These are phyloP conservation scores for Mus caroli DNA, from an alignment of 2,797 vertebrate species.

Conservation along the genomic window DNA sequence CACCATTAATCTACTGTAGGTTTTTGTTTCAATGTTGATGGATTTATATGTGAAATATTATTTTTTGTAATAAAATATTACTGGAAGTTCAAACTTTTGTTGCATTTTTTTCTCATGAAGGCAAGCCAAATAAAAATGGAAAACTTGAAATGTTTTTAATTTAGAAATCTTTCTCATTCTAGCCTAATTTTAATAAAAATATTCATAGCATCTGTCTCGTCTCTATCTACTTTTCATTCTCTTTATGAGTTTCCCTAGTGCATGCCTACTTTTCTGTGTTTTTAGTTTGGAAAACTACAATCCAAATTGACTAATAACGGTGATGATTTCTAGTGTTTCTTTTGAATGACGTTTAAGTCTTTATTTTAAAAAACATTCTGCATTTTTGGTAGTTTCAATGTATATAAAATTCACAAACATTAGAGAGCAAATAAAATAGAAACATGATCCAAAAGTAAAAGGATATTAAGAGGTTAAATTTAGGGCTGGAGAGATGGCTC, in stretches of 20 bases:
- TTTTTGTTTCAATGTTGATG: background rate
- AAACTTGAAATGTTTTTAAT: background rate
- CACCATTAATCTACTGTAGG: background rate
- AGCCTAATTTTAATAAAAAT: constrained; percentile 33
- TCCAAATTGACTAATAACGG: background rate
- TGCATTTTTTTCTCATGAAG: constrained; percentile 21
- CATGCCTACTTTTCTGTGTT: background rate
- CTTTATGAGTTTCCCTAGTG: background rate
- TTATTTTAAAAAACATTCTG: background rate
- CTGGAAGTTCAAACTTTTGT: background rate
- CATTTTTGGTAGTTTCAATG: background rate
- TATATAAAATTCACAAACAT: background rate
- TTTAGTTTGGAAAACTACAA: background rate
- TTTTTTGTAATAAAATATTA: constrained; percentile 12
- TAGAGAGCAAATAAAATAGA: constrained; percentile 8
- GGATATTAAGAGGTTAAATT: background rate
- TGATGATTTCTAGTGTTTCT: background rate
- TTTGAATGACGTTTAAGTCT: background rate
- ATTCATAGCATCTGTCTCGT: background rate
- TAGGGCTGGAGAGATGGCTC: background rate
- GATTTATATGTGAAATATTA: background rate
- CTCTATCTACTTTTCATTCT: background rate
- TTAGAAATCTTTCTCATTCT: background rate
- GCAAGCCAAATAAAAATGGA: background rate
- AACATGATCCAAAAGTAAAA: background rate